These are phyloP conservation scores for Anthonomus grandis DNA, from an alignment of 1,140 invertebrate species.

Conservation along the genomic window DNA sequence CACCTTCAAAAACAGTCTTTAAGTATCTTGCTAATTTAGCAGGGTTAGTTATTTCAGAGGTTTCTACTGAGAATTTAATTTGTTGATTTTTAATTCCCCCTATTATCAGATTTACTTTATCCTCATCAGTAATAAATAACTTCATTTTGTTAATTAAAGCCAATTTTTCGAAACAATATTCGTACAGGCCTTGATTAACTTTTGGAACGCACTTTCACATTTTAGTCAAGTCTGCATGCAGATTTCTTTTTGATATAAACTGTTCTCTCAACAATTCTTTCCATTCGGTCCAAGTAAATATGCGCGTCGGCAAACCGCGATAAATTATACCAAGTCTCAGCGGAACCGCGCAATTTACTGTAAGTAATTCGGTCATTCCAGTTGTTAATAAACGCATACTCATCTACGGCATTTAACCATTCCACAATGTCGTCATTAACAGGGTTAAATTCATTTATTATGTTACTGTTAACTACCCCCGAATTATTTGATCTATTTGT, in stretches of 20 bases:
- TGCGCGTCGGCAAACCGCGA: slow-evolving; percentile 10
- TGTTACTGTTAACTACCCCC: slow-evolving; percentile 9
- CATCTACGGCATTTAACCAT: slow-evolving; percentile 20
- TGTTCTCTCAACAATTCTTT: slow-evolving; percentile 6
- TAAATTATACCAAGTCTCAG: slow-evolving; percentile 24
- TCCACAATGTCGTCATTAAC: slow-evolving; percentile 18
- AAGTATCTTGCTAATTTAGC: slow-evolving; percentile 18
- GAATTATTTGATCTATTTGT: too few relatives aligned
- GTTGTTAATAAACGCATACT: slow-evolving; percentile 20
- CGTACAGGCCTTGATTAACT: too few relatives aligned
- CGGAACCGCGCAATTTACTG: slow-evolving; percentile 21
- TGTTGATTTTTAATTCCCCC: slow-evolving; percentile 22
- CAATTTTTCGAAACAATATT: too few relatives aligned
- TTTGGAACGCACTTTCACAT: too few relatives aligned
- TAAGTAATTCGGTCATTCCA: slow-evolving; percentile 16
- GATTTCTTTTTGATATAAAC: too few relatives aligned
- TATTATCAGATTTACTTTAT: slow-evolving; percentile 28
- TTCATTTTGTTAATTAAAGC: slow-evolving; percentile 22
- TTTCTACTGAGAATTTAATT: slow-evolving; percentile 28
- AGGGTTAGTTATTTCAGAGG: slow-evolving; percentile 17
- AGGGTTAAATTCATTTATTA: slow-evolving; percentile 26
- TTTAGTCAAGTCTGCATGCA: too few relatives aligned
- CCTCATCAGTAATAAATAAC: slow-evolving; percentile 9
- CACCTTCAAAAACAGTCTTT: too few relatives aligned
- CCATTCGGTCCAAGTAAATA: slow-evolving; percentile 24